Conservation (phyloP, 53 echinoderm and acorn worm genomes). For the Temnopleurus reevesii region DNA sequence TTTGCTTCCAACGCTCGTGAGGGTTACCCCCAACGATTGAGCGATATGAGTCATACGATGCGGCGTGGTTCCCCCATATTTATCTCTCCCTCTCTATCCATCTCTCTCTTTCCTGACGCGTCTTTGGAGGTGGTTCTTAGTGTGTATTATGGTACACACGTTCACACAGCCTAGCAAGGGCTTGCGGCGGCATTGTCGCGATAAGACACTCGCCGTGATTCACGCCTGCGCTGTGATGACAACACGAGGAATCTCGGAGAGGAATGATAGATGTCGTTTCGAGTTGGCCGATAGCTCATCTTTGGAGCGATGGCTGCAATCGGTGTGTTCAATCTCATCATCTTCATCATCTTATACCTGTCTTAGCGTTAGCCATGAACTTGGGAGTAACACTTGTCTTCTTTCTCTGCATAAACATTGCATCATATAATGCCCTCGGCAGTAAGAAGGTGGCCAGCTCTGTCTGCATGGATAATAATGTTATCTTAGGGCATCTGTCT, state of each 20-base stretch:
- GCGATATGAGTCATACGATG: constrained; percentile 55
- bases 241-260: not conserved
- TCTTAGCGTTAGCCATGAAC: constrained; percentile 20
- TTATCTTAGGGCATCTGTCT: not conserved
- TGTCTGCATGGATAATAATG: constrained; percentile 6
- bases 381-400: constrained; percentile 38
- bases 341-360: not conserved
- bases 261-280: constrained; percentile 27
- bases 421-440: not conserved
- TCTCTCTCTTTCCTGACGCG: not conserved
- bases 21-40: constrained; percentile 61
- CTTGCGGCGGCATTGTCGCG: constrained; percentile 31
- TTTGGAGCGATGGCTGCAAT: not conserved
- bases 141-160: constrained; percentile 30
- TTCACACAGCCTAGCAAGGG: constrained; percentile 1
- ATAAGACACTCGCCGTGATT: constrained; percentile 40
- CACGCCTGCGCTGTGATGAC: constrained; percentile 26
- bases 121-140: not conserved
- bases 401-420: constrained; percentile 36
- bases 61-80: not conserved
- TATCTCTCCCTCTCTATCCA: not conserved
- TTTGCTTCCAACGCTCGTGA: constrained; percentile 26
- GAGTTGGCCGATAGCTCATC: constrained; percentile 12
- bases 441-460: not conserved
- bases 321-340: constrained; percentile 22